Percentiles rank a stretch among this genome's conserved stretches.
Conservation (phyloP, 2,888 invertebrate species). For the Megastigmus dorsalis region DNA sequence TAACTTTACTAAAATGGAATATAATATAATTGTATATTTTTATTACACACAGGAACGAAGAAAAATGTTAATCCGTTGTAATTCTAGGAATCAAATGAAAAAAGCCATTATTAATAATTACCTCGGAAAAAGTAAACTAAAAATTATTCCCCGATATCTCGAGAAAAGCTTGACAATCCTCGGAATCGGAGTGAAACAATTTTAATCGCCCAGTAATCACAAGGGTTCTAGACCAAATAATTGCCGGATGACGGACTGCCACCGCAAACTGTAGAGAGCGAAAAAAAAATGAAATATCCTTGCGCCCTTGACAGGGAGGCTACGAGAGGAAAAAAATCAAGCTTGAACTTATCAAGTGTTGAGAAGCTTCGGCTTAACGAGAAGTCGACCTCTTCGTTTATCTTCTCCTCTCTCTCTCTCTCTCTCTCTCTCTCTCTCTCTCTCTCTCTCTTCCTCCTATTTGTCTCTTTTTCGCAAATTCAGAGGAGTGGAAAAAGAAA, state of each 20-base stretch:
- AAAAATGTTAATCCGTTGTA: no score
- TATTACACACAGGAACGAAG: no score
- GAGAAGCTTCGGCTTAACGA: not conserved
- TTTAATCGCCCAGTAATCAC: slow-evolving; percentile 28
- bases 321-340: no score
- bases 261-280: not conserved
- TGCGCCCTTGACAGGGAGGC: no score
- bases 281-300: no score
- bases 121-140: no score
- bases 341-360: slow-evolving; percentile 26
- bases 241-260: not conserved
- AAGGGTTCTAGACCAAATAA: slow-evolving; percentile 9
- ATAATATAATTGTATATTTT: no score
- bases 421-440: not conserved
- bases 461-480: not conserved
- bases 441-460: not conserved
- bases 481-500: slow-evolving; percentile 14
- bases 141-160: no score
- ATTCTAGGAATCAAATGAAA: no score
- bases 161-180: no score
- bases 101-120: no score
- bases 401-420: not conserved
- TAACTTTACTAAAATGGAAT: no score
- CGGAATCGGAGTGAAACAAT: not conserved
- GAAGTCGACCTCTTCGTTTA: not conserved